Evolutionary conservation across 1,140 invertebrate species (phyloP), one percentile per base, ranked within the genome.

Genomic region (Anastrepha ludens): DNA sequence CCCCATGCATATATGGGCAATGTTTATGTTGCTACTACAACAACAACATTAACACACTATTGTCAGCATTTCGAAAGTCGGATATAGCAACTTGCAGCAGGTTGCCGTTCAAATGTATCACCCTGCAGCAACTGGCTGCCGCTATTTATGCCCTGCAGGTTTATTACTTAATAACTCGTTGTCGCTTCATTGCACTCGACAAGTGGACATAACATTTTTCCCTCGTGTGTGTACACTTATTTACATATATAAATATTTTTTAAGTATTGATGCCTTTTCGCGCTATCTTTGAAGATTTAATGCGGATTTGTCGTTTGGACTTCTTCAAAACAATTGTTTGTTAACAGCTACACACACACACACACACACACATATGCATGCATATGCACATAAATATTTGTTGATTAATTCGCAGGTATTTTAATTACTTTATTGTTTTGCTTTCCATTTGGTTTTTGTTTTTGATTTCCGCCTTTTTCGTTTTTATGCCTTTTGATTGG

Each of bases 361-460:
- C 7, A 81, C 47, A 20, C 6, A 20, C n/a, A 15, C 44, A 44
- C 2, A 70, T 41, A 70, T 70, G 7, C 8, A 20, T 74, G 3
- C 29, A 67, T 11, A 39, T 9, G 29, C 7, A 7, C 29, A 65
- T 65, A 74, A 13, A 50, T 81, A 20, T 55, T 58, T 81, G 9
- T 81, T 81, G n/a, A 81, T 81, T 81, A 81, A 81, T 44, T 74
- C 41, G 67, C 67, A 44, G 41, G 41, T 74, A 81, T 81, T 81
- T 74, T 81, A 55, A 81, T 81, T 81, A 55, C 47, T 58, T 9
- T 8, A 81, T 81, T 55, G 47, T 81, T 81, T 81, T 55, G 44
- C 47, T 81, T 55, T 81, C 74, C 6, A 81, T 29, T 81, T 81
- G 17, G 20, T 81, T 20, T 81, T 70, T 70, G 44, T 9, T 47